Evolutionary conservation across 2,888 invertebrate genomes (phyloP), one percentile per base, ranked within the genome.

Genomic region (Aethes cnicana): DNA sequence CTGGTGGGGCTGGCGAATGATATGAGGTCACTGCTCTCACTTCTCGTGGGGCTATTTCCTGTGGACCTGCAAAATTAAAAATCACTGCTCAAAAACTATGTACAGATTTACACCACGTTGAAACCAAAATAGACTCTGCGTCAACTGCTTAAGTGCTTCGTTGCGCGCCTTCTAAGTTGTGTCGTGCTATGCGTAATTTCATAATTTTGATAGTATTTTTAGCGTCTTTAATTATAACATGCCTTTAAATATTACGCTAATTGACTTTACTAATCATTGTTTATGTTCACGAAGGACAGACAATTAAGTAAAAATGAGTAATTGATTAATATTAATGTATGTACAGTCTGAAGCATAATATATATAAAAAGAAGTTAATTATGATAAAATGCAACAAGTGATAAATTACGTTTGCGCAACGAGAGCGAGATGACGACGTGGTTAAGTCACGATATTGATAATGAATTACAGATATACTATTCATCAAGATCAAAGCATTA

Each of bases 1-100:
- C 75, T 80, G 3, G 91, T 91, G 12, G 94, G 94, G 74, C 93
- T 94, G 12, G 92, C 80, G 70, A 95, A 95, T 8, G 94, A 94
- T 63, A 95, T 95, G 57, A 95, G 81, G 82, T 95, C 94, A 53
- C 91, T 92, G 62, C 70, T 79, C 2, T 77, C 77, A 42, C 77
- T 78, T 35, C 79, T 69, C 2, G 84, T 85, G 0, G 87, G 86
- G 57, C 90, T 84, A 12, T 83, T 73, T 46, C 86, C 84, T 42
- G 89, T 84, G 1, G 90, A 88, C 59, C 86, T 84, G 66, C 37
- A 44, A 52, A 52, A n/a, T n/a, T n/a, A n/a, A n/a, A n/a, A n/a
- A n/a, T n/a, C n/a, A n/a, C n/a, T n/a, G n/a, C n/a, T 54, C 52
- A 43, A 56, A 43, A 44, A 21, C 44, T 6, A 17, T 16, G 4